phyloP scores from a whole-genome alignment of 2,113 vertebrate genomes.

The Rhabdornis inornatus region DNA sequence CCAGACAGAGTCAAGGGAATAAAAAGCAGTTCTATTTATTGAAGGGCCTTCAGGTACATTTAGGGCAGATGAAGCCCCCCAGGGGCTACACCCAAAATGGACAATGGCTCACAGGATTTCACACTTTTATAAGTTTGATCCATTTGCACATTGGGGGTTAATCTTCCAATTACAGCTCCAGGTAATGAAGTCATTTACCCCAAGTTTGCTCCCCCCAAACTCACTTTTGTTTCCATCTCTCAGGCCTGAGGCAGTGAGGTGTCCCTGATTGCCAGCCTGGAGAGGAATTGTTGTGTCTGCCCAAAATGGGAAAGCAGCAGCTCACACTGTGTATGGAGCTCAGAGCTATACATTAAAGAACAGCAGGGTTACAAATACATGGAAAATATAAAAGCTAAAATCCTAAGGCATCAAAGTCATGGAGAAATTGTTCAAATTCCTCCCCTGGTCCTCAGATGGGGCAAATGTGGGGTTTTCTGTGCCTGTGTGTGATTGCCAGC shows the following conservation, averaged over 20 bases:
- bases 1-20: rapidly evolving
- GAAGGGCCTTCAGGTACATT: not conserved
- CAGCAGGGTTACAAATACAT: not conserved
- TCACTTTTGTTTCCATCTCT: not conserved
- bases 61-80: rapidly evolving
- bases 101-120: not conserved
- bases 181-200: not conserved
- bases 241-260: not conserved
- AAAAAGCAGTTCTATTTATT: not conserved
- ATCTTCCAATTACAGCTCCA: not conserved
- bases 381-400: not conserved
- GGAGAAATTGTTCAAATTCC: not conserved
- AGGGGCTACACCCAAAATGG: not conserved
- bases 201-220: not conserved
- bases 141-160: not conserved
- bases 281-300: not conserved
- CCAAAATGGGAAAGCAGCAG: not conserved
- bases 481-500: not conserved
- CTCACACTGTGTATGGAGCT: not conserved
- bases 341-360: not conserved
- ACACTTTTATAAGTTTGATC: not conserved
- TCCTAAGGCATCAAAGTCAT: not conserved
- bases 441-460: not conserved
- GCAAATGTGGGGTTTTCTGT: not conserved
- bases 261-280: not conserved